Evolutionary conservation across 2,113 vertebrate genomes (phyloP), one percentile per base, ranked within the genome.

Genomic region (Equus quagga): DNA sequence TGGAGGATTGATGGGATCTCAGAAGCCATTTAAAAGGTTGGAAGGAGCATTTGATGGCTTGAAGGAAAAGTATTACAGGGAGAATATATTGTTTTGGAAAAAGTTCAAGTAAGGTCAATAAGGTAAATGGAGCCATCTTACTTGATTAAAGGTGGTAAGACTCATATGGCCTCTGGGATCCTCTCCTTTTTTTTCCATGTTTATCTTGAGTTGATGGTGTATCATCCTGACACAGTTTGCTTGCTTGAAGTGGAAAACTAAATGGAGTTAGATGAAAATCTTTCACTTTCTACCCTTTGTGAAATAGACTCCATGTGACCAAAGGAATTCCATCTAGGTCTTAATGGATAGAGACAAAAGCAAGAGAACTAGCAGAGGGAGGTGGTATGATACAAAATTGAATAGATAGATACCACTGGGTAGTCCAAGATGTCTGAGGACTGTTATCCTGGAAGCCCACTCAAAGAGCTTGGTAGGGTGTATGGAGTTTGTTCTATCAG

Each of bases 61-160:
- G 31, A 83, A 87, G n/a, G n/a, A 70, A 90, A 92, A 84, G 7
- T 75, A 90, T 79, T 95, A 33, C 33, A 87, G 15, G 18, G 8
- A 94, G 44, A 94, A 88, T 65, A 89, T 65, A 75, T 21, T 92
- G 28, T 65, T 96, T 97, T 92, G 89, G 70, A 81, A 96, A 96
- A 83, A 3, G 41, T 96, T 94, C 91, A 90, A 62, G 36, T 41
- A 41, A 41, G 36, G 36, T 41, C 33, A 82, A 33, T 81, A 82
- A 44, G 44, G 13, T 46, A 73, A 79, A 80, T 51, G 51, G 58
- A 87, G 8, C 12, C 26, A 60, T 80, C 10, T 54, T 67, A 73
- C 24, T 84, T 92, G 31, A 79, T 75, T 83, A 86, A 91, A 90
- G 26, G 17, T 85, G 8, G 13, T 70, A 11, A 97, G 26, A 92